A percentile compares a stretch with the other conserved stretches of the same genome.
phyloP scores from a whole-genome alignment of 2,888 invertebrate genomes.

The Orthonychiurus folsomi region DNA sequence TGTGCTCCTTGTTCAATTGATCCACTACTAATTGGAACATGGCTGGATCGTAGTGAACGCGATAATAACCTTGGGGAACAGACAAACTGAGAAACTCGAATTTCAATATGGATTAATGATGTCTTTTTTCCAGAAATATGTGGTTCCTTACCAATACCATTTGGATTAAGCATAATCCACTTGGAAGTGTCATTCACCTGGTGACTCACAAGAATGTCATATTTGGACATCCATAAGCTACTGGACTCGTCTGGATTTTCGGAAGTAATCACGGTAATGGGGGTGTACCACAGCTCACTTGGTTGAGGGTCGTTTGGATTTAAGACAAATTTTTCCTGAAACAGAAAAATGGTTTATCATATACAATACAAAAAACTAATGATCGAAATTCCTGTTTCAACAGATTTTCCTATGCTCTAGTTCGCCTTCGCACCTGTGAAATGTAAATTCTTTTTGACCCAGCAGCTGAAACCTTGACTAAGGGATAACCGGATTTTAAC shows the following conservation, averaged over 20 bases:
- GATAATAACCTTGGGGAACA: conserved; percentile 25
- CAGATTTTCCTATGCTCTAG: not conserved
- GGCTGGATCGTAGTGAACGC: conserved; percentile 23
- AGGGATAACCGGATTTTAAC: conserved; percentile 19
- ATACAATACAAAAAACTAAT: too few species aligned
- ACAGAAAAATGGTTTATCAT: too few species aligned
- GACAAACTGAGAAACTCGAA: not conserved
- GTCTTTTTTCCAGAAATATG: not conserved
- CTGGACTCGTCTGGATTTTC: conserved; percentile 9
- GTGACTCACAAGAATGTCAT: not conserved
- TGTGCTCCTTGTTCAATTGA: conserved; percentile 17
- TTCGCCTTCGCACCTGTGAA: conserved; percentile 24
- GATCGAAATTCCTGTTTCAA: too few species aligned
- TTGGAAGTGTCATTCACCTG: conserved; percentile 10
- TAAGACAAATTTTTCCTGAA: conserved; percentile 10
- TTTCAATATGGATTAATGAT: not conserved
- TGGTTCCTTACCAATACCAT: conserved; percentile 23
- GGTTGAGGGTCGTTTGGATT: conserved; percentile 4
- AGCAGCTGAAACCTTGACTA: conserved; percentile 17
- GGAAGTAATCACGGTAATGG: conserved; percentile 21
- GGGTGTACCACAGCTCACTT: conserved; percentile 23
- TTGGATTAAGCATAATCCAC: conserved; percentile 29
- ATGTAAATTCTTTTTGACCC: conserved; percentile 18
- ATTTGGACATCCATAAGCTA: conserved; percentile 14
- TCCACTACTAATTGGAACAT: conserved; percentile 12